Conservation (phyloP, 1,140 invertebrate genomes). For the Agrypnia vestita region DNA sequence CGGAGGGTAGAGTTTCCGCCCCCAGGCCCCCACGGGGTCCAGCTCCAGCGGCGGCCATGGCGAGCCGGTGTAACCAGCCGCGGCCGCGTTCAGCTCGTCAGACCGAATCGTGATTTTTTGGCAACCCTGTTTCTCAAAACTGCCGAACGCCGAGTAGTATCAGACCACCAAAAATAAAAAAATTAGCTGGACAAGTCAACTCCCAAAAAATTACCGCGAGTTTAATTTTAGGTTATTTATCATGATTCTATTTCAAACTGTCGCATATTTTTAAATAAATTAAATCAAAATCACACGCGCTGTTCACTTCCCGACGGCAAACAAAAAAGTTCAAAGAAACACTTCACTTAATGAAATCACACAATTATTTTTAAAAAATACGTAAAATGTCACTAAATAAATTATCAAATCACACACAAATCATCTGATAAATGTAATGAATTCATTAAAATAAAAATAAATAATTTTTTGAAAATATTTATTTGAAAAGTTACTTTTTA, state of each 20-base stretch:
- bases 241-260: neutral
- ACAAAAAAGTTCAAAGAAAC: neutral
- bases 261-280: neutral
- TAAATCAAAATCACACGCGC: neutral
- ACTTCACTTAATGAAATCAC: neutral
- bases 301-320: constrained; percentile 43
- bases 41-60: constrained; percentile 81
- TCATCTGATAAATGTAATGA: too few relatives aligned
- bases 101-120: constrained; percentile 77
- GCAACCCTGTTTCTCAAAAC: constrained; percentile 36
- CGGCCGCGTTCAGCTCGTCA: constrained; percentile 79
- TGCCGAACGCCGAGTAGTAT: neutral
- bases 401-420: too few relatives aligned
- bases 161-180: constrained; percentile 10
- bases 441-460: too few relatives aligned
- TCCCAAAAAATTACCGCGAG: too few relatives aligned
- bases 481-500: too few relatives aligned
- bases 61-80: constrained; percentile 81
- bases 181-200: too few relatives aligned
- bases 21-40: constrained; percentile 81
- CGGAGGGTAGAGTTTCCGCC: constrained; percentile 81
- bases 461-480: too few relatives aligned
- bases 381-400: too few relatives aligned
- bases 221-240: neutral
- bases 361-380: neutral